Evolutionary conservation across 2,113 vertebrate genomes (phyloP), one percentile per base, ranked within the genome.

Genomic region (Pygoscelis antarcticus): DNA sequence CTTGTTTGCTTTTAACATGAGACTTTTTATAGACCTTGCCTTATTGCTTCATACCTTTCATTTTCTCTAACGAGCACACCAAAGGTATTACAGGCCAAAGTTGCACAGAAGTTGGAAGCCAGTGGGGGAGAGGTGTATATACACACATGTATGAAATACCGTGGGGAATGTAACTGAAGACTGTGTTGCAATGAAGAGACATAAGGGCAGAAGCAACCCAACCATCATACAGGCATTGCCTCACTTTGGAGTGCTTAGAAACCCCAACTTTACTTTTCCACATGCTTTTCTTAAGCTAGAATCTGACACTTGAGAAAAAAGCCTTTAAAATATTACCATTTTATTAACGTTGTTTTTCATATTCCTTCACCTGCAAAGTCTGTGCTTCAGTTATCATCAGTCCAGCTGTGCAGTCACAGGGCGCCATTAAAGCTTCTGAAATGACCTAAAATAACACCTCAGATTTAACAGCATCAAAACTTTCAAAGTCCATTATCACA

Each of bases 401-500:
- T 47, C 87, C 82, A 91, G 68, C 82, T 77, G 93, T 83, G 96
- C 87, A 91, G 55, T 51, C 78, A 44, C 49, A 74, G 44, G 78
- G 62, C 89, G 83, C 78, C 87, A 91, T 77, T 90, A 93, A 85
- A 86, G 58, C 70, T 70, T 68, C 75, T 76, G 71, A 90, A 95
- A 93, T 64, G 42, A 90, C 76, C 91, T 87, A 79, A 97, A 85
- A 70, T 85, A 93, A 79, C 61, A 65, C 62, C 62, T 69, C 3
- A 0, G 79, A 69, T 25, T 87, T 77, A 83, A 71, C 32, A 64
- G 38, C 64, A 79, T 76, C 42, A 19, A 16, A 93, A 91, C 70
- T 77, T 96, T 87, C n/a, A 4, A 88, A 86, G 66, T 74, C 84
- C 78, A 74, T 95, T 95, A 95, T 91, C 87, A 89, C 85, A 85